These are phyloP conservation scores for Xyrauchen texanus DNA, from an alignment of 2,113 vertebrate genomes.

Conservation along the genomic window DNA sequence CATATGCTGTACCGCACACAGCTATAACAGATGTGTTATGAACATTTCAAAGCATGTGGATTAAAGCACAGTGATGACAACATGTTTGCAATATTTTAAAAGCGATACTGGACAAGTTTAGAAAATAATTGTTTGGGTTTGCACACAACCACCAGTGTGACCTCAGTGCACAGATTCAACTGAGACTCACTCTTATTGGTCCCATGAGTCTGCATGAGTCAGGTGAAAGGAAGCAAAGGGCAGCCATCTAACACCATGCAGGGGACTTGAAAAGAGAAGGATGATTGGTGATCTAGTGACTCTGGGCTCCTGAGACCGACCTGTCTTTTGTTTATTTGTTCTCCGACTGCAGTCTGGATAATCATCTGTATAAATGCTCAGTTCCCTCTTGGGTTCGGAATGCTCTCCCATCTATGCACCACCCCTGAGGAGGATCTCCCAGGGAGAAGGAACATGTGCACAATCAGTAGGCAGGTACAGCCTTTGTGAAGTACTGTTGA, in stretches of 20 bases:
- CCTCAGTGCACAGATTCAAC: neutral
- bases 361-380: conserved; percentile 63
- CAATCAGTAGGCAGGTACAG: conserved; percentile 59
- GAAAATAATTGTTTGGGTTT: neutral
- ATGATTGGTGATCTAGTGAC: conserved; percentile 49
- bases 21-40: conserved; percentile 7
- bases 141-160: neutral
- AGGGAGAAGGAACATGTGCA: conserved; percentile 41
- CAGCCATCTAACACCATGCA: neutral
- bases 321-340: conserved; percentile 70
- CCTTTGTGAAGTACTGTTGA: conserved; percentile 62
- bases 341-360: conserved; percentile 64
- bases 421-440: conserved; percentile 46
- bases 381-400: conserved; percentile 50
- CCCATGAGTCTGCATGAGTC: neutral
- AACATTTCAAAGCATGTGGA: conserved; percentile 1
- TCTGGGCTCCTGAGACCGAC: conserved; percentile 61
- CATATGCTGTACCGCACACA: neutral
- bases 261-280: conserved; percentile 27
- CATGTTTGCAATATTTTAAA: conserved; percentile 14
- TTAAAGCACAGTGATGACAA: neutral
- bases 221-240: neutral
- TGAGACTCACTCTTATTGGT: neutral
- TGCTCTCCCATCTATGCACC: conserved; percentile 56
- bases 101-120: conserved; percentile 24